Conservation (phyloP, 2,888 invertebrate genomes). For the Tipula confusa region DNA sequence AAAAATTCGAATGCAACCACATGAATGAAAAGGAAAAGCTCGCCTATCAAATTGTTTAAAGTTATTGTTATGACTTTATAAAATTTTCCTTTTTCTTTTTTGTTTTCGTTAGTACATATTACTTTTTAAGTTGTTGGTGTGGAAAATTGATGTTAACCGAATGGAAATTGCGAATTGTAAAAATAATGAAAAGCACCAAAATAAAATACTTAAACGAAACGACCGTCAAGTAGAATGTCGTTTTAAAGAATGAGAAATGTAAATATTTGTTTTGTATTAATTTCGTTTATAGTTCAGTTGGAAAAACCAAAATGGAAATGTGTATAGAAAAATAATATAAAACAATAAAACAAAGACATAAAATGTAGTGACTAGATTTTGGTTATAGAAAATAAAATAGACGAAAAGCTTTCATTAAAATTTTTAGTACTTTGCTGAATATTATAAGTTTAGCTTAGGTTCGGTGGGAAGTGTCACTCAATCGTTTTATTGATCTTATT, state of each 20-base stretch:
- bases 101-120: neutral
- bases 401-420: neutral
- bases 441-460: too few species aligned
- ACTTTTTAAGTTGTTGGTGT: neutral
- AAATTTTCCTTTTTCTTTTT: neutral
- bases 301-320: neutral
- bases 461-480: too few species aligned
- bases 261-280: neutral
- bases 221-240: slow-evolving; percentile 3
- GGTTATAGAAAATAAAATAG: neutral
- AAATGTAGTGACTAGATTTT: neutral
- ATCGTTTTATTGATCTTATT: too few species aligned
- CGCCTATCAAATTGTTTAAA: neutral
- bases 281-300: neutral
- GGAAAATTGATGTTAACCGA: neutral
- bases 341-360: neutral
- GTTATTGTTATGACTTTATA: neutral
- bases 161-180: neutral
- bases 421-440: neutral
- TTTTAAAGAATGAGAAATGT: slow-evolving; percentile 20
- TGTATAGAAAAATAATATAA: neutral
- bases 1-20: neutral
- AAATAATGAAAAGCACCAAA: neutral
- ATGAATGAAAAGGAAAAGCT: neutral
- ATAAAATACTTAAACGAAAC: neutral